Conservation (phyloP, 1,140 invertebrate species). For the Lasioglossum baleicum region DNA sequence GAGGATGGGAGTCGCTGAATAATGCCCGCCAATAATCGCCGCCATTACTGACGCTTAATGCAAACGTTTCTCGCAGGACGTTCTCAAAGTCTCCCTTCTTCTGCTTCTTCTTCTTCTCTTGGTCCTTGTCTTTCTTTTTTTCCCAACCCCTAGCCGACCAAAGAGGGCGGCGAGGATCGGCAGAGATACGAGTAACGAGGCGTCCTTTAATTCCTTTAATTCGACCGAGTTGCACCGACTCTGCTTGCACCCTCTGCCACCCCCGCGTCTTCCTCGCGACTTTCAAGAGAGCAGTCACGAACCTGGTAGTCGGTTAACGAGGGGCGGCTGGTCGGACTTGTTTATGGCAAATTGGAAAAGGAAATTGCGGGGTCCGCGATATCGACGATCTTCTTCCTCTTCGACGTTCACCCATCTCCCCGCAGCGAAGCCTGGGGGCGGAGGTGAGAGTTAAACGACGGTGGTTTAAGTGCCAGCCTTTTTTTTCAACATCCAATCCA, state of each 20-base stretch:
- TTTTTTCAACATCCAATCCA: conserved; percentile 7
- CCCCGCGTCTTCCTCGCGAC: conserved; percentile 41
- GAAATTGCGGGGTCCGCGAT: conserved; percentile 76
- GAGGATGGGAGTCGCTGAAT: conserved; percentile 66
- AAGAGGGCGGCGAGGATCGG: conserved; percentile 48
- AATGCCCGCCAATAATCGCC: conserved; percentile 76
- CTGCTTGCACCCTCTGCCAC: conserved; percentile 46
- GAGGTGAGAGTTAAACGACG: conserved; percentile 41
- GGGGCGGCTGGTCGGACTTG: conserved; percentile 72
- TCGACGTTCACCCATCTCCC: neutral
- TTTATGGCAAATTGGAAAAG: conserved; percentile 80
- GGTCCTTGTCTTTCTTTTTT: neutral
- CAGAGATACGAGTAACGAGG: conserved; percentile 74
- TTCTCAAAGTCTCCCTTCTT: neutral
- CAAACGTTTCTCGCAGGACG: conserved; percentile 43
- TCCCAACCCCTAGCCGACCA: conserved; percentile 12
- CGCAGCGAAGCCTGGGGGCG: no score
- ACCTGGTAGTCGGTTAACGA: conserved; percentile 72
- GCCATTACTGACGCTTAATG: conserved; percentile 72
- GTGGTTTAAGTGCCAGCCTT: conserved; percentile 12
- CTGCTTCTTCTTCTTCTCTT: neutral
- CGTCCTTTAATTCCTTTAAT: conserved; percentile 78
- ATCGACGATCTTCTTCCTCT: conserved; percentile 35
- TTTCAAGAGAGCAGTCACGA: conserved; percentile 69
- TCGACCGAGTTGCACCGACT: conserved; percentile 67